phyloP scores from a whole-genome alignment of 2,888 invertebrate species.

The Gryllus longicercus region DNA sequence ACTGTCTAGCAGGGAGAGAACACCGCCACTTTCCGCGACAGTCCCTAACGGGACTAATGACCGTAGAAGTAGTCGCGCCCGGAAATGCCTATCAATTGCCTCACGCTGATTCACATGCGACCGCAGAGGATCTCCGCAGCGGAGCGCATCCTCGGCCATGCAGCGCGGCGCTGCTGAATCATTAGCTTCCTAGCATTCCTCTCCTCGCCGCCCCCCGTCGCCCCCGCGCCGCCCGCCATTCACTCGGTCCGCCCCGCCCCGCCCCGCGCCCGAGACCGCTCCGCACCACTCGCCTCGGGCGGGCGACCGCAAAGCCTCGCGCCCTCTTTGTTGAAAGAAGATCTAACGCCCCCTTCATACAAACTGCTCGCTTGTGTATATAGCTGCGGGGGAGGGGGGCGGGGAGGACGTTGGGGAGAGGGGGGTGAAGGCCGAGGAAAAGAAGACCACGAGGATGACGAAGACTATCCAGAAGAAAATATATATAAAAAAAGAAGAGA shows the following conservation, averaged over 20 bases:
- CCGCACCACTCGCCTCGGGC: too few relatives aligned
- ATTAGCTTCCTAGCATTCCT: neutral
- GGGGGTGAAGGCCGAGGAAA: neutral
- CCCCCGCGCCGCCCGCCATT: neutral
- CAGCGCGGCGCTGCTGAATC: neutral
- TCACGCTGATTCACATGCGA: too few relatives aligned
- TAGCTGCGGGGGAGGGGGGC: neutral
- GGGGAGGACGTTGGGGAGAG: neutral
- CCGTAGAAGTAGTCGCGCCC: too few relatives aligned
- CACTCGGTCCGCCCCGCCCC: too few relatives aligned
- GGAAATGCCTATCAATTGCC: too few relatives aligned
- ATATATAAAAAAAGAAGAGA: neutral
- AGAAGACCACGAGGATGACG: neutral
- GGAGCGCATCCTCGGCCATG: too few relatives aligned
- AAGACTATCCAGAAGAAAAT: neutral
- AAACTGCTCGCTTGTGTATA: slow-evolving; percentile 17
- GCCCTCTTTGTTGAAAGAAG: slow-evolving; percentile 6
- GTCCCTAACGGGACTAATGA: too few relatives aligned
- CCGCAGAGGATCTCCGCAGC: too few relatives aligned
- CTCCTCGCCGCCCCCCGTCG: neutral
- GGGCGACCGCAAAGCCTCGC: neutral
- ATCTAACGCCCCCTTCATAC: slow-evolving; percentile 17
- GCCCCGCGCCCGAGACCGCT: too few relatives aligned
- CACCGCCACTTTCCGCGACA: too few relatives aligned
- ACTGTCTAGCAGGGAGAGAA: too few relatives aligned